phyloP scores from a whole-genome alignment of 2,888 invertebrate species.

The Gandaritis pyraliata region DNA sequence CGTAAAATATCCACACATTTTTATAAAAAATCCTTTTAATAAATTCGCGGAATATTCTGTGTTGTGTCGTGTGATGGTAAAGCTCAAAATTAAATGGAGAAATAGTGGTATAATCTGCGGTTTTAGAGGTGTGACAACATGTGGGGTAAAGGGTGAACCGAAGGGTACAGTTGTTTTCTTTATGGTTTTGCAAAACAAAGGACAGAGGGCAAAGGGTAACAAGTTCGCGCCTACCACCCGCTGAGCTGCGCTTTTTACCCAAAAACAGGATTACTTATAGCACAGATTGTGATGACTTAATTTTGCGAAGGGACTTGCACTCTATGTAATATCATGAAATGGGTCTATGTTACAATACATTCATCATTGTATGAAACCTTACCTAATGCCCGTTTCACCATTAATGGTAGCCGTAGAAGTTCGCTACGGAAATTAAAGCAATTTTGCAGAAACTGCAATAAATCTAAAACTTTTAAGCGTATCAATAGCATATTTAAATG shows the following conservation, averaged over 20 bases:
- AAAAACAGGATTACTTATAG: constrained; percentile 62
- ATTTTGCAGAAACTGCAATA: constrained; percentile 41
- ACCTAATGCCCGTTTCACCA: neutral
- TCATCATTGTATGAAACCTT: neutral
- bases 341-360: neutral
- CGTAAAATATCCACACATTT: constrained; percentile 45
- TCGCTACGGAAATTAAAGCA: constrained; percentile 40
- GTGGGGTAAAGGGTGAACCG: constrained; percentile 72
- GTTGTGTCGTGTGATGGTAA: constrained; percentile 18
- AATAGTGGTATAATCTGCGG: constrained; percentile 49
- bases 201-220: constrained; percentile 71
- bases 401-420: constrained; percentile 7
- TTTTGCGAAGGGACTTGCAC: constrained; percentile 39
- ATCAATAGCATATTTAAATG: constrained; percentile 55
- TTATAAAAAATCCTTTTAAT: constrained; percentile 35
- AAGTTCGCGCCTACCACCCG: constrained; percentile 73
- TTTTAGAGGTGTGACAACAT: constrained; percentile 53
- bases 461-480: constrained; percentile 47
- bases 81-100: constrained; percentile 35
- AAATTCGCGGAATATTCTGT: constrained; percentile 35
- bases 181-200: constrained; percentile 65
- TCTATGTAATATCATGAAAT: neutral
- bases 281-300: constrained; percentile 63
- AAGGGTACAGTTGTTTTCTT: constrained; percentile 77
- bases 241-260: constrained; percentile 60